Base-by-base conservation (phyloP, 2,888 invertebrate species). In the Panzeria rudis region DNA sequence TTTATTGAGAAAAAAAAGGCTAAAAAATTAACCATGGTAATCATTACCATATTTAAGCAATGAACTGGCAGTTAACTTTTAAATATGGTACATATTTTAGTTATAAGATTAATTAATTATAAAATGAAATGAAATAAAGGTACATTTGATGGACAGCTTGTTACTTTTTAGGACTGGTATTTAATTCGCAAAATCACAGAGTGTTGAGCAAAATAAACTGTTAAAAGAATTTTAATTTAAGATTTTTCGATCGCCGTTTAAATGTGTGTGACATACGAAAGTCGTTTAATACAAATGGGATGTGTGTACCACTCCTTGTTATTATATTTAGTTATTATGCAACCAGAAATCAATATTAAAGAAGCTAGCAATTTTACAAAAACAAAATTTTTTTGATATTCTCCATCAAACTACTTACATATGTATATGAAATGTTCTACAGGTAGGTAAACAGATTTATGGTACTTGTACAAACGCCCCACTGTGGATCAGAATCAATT, bases 91-190 rank as follows among this genome's bases (percentile, higher is more conserved):
- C 62, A 52, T 44, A 73, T 41, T 61, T 81, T 23, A 56, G 71
- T 62, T 56, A 13, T 20, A 52, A 73, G 80, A 80, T 80, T 80
- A 80, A 80, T 80, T 80, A 80, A 80, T 80, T 80, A 73, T 59
- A 66, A 50, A 25, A 61, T 61, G 2, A 2, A 38, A 44, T 32
- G 20, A 17, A 29, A 20, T 41, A 59, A 44, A 29, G 44, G 13
- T 52, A 17, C 4, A 41, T 50, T 61, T 69, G 52, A 59, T 71
- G 50, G 78, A 29, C 69, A 61, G 15, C 3, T 17, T 59, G 64
- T 54, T 59, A 8, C 20, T 32, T 72, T 47, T 20, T n/a, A 20
- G 17, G 3, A 20, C 6, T 7, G 13, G n/a, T n/a, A n/a, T n/a
- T n/a, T n/a, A n/a, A n/a, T 35, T 35, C 7, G 25, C n/a, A 25